Conservation (phyloP, 2,113 vertebrate genomes). For the Cyrtonyx montezumae region DNA sequence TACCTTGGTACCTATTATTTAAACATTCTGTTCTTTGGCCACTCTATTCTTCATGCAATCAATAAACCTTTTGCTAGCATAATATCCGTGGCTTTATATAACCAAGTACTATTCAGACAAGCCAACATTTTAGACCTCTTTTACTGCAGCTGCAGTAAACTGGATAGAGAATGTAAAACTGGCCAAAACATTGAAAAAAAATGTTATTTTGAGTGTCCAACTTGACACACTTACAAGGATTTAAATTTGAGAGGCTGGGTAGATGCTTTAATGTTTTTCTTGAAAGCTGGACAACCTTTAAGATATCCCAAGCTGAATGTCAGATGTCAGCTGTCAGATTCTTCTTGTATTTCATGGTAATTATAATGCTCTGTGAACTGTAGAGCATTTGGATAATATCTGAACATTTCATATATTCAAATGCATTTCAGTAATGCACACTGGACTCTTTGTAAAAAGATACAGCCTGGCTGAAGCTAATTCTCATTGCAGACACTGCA, state of each 20-base stretch:
- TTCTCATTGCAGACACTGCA: background rate
- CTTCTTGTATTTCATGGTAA: background rate
- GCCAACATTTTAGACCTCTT: slow-evolving; percentile 39
- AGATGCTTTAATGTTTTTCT: background rate
- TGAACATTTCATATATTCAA: background rate
- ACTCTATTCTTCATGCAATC: slow-evolving; percentile 26
- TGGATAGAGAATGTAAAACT: background rate
- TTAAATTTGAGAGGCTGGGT: background rate
- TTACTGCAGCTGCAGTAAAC: slow-evolving; percentile 58
- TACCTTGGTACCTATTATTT: slow-evolving; percentile 44
- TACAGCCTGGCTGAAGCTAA: background rate
- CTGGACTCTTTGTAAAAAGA: background rate
- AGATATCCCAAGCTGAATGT: background rate
- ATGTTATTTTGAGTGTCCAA: slow-evolving; percentile 11
- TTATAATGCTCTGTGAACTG: background rate
- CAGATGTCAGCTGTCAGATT: background rate
- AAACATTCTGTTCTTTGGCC: slow-evolving; percentile 15
- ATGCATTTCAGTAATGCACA: background rate
- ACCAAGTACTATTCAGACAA: slow-evolving; percentile 33
- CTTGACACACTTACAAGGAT: background rate
- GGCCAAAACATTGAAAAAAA: background rate
- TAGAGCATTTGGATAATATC: background rate
- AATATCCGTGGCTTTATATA: slow-evolving; percentile 44
- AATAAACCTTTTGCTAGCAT: slow-evolving; percentile 34
- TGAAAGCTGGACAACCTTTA: background rate